phyloP scores from a whole-genome alignment of 2,113 vertebrate species.

The Pluvianellus socialis region DNA sequence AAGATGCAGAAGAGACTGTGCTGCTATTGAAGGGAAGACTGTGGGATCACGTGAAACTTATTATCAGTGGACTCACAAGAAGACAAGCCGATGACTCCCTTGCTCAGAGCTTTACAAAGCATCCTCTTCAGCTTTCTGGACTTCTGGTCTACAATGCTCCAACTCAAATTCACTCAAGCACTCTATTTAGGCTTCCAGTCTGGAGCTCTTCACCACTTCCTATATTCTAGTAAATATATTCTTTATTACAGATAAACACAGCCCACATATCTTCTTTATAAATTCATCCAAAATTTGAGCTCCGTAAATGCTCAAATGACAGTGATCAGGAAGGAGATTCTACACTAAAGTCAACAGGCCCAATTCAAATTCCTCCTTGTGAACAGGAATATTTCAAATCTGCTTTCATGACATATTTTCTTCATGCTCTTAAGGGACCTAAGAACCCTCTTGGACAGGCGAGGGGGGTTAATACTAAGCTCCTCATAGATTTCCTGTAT shows the following conservation, averaged over 20 bases:
- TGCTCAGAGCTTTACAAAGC: not conserved
- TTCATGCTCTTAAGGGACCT: not conserved
- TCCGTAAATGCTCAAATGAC: not conserved
- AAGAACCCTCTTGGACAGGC: not conserved
- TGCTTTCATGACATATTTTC: not conserved
- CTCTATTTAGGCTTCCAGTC: not conserved
- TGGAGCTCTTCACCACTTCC: not conserved
- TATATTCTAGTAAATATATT: not conserved
- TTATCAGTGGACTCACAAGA: not conserved
- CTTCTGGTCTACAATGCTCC: not conserved
- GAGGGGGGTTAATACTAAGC: not conserved
- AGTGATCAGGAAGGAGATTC: not conserved
- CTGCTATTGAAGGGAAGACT: not conserved
- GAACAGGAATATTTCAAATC: not conserved
- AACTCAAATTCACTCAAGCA: not conserved
- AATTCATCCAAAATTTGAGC: not conserved
- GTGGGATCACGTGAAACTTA: not conserved
- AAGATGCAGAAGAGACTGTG: not conserved
- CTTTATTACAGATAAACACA: not conserved
- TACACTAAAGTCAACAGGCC: fast-evolving
- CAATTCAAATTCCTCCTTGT: not conserved
- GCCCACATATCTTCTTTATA: not conserved
- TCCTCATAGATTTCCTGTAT: not conserved
- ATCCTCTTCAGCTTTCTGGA: not conserved
- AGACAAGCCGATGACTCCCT: not conserved